Evolutionary conservation across 2,888 invertebrate species (phyloP).

Genomic region (Cyaniris semiargus): DNA sequence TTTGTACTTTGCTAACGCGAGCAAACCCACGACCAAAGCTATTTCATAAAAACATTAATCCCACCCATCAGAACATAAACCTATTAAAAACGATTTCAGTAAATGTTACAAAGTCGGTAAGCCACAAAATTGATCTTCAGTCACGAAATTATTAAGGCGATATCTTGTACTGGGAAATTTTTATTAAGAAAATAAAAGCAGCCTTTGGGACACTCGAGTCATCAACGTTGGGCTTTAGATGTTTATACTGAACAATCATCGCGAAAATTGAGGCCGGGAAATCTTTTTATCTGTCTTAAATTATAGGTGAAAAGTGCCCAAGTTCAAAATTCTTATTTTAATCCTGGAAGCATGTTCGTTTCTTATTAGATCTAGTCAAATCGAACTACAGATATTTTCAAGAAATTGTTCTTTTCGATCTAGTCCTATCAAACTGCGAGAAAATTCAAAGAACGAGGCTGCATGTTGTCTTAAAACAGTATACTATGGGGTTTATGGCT

Average conservation of each 20-base stretch:
- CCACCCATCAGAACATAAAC: slow-evolving; percentile 6
- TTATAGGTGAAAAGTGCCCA: too few species aligned
- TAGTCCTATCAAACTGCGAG: too few species aligned
- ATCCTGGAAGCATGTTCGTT: not conserved
- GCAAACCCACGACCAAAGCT: not conserved
- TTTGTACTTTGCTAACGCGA: not conserved
- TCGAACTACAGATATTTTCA: too few species aligned
- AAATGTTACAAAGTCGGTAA: slow-evolving; percentile 10
- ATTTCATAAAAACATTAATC: not conserved
- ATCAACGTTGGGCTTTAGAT: not conserved
- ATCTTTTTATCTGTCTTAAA: not conserved
- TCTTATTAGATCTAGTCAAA: too few species aligned
- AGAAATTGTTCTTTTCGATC: too few species aligned
- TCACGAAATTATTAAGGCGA: slow-evolving; percentile 27
- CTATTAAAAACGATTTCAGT: slow-evolving; percentile 6
- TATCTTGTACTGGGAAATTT: not conserved
- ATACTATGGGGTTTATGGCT: too few species aligned
- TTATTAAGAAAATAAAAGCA: slow-evolving; percentile 28
- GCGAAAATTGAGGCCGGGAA: not conserved
- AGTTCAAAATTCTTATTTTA: not conserved
- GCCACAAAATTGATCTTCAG: slow-evolving; percentile 25
- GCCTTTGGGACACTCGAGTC: not conserved
- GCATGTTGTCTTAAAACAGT: too few species aligned
- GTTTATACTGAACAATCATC: not conserved
- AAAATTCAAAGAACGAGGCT: too few species aligned